Conservation (phyloP, 2,113 vertebrate genomes). For the Oreocharis arfaki region DNA sequence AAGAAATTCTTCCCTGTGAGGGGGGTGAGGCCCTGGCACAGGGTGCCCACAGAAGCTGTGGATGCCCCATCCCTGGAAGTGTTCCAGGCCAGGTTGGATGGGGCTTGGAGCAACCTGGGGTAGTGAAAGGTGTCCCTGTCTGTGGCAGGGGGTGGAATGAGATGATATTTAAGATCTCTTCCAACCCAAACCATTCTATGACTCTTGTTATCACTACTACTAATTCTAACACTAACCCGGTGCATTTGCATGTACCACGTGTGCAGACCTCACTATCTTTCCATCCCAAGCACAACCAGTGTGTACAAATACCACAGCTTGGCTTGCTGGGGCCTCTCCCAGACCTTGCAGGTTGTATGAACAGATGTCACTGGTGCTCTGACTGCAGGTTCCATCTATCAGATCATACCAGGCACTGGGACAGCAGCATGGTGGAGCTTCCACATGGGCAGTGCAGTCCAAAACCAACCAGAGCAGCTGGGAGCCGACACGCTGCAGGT, state of each 20-base stretch:
- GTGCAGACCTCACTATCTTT: background rate
- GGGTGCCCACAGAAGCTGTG: background rate
- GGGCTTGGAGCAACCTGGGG: background rate
- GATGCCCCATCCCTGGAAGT: background rate
- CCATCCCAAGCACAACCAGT: background rate
- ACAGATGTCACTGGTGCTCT: background rate
- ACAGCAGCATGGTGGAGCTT: background rate
- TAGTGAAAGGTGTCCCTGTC: background rate
- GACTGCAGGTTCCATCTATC: background rate
- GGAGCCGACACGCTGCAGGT: accelerated
- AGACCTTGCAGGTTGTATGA: background rate
- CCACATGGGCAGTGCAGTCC: background rate
- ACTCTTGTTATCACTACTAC: background rate
- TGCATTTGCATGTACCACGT: background rate
- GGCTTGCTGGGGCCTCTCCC: background rate
- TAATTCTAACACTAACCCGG: background rate
- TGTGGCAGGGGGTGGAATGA: no score
- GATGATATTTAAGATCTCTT: no score
- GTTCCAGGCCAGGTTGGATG: background rate
- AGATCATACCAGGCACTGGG: background rate
- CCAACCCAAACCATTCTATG: background rate
- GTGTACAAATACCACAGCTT: background rate
- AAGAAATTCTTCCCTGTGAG: background rate
- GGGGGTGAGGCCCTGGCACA: background rate
- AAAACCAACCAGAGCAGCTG: background rate